A percentile compares a stretch with the other conserved stretches of the same genome.
Conservation (phyloP, 2,797 vertebrate genomes). For the Scyliorhinus canicula region DNA sequence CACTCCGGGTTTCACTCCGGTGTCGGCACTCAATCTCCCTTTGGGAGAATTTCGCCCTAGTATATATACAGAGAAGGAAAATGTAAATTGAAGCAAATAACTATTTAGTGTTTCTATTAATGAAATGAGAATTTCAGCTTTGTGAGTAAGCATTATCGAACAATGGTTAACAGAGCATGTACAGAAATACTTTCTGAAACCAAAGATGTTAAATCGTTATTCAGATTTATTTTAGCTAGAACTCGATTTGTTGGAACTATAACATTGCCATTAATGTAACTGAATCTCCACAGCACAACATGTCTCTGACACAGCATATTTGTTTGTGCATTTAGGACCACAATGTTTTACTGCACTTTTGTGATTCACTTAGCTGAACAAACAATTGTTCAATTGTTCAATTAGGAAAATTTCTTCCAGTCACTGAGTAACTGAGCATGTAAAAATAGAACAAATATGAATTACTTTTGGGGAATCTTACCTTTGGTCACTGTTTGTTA, state of each 20-base stretch:
- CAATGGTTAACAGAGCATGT: not conserved
- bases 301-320: not conserved
- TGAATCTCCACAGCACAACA: not conserved
- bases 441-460: not conserved
- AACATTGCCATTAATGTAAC: not conserved
- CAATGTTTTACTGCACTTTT: not conserved
- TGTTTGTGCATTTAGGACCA: not conserved
- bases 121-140: not conserved
- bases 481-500: not conserved
- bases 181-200: not conserved
- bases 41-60: too few species aligned
- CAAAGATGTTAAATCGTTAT: not conserved
- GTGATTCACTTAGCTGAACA: not conserved
- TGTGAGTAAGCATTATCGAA: not conserved
- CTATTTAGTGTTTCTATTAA: not conserved
- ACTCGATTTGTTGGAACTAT: not conserved
- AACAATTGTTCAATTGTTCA: slow-evolving; percentile 1
- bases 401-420: not conserved
- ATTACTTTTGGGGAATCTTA: not conserved
- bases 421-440: not conserved
- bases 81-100: not conserved
- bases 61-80: not conserved
- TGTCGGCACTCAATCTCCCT: too few species aligned
- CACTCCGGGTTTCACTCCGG: too few species aligned
- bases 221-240: not conserved